Percentiles rank a stretch among this genome's conserved stretches.
Conservation (phyloP, 2,113 vertebrate species). For the Zosterops lateralis region DNA sequence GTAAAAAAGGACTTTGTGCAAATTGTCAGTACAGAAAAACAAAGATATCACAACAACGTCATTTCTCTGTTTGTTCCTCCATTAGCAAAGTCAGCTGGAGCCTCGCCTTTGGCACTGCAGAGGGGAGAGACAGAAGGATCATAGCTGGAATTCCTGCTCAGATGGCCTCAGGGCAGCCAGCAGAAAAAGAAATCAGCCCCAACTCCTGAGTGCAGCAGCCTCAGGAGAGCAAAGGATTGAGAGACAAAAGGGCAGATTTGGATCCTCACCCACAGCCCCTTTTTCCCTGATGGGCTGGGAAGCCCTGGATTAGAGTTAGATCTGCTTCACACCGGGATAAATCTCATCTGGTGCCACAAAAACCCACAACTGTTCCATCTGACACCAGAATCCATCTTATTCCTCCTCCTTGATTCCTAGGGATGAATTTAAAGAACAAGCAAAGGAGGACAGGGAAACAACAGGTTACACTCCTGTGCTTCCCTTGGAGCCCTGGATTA, state of each 20-base stretch:
- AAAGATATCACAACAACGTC: not conserved
- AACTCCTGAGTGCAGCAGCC: not conserved
- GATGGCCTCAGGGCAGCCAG: not conserved
- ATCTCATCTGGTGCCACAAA: not conserved
- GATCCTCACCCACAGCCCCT: not conserved
- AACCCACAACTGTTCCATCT: accelerated
- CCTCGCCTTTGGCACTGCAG: not conserved
- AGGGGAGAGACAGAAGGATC: conserved; percentile 33
- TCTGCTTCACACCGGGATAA: not conserved
- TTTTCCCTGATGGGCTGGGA: not conserved
- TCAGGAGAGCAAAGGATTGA: not conserved
- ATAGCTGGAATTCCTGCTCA: conserved; percentile 40
- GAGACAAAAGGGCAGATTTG: not conserved
- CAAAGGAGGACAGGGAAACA: too few species aligned
- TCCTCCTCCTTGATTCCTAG: too few species aligned
- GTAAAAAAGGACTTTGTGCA: not conserved
- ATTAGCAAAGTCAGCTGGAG: not conserved
- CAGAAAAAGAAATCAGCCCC: not conserved
- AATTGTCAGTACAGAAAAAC: not conserved
- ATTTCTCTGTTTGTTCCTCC: not conserved
- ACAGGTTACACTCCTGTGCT: too few species aligned
- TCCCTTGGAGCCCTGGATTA: too few species aligned
- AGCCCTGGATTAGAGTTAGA: not conserved
- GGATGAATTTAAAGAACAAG: too few species aligned
- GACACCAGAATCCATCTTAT: not conserved